Evolutionary conservation across 2,888 invertebrate species (phyloP), one percentile per base, ranked within the genome.

Genomic region (Crematogaster levior): DNA sequence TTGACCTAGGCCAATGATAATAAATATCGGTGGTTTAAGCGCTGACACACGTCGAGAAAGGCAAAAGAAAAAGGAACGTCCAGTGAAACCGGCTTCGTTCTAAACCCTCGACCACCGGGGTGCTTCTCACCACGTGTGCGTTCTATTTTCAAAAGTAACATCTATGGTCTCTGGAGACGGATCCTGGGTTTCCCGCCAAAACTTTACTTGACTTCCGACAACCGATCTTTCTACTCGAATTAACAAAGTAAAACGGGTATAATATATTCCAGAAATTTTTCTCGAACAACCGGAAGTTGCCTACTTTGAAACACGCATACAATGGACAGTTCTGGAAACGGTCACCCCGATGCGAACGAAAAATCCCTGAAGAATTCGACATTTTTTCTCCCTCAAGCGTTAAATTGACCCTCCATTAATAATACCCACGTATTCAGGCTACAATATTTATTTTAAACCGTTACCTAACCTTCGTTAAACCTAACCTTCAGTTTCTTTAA

Each of bases 1-100:
- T 88, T 88, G 88, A 88, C 88, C 88, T 84, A 88, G 88, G 88
- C 80, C 88, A 85, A 82, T 81, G 81, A 88, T 88, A 88, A 88
- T 88, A 88, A 88, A 86, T 88, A 79, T 77, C 63, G 53, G 53
- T 60, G 68, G 73, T 72, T 80, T 77, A 65, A 70, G 70, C 72
- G 65, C 63, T 63, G 56, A 72, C 82, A 60, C 66, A 27, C 63
- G 60, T 12, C 10, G 51, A 34, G 48, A 46, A 58, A 27, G 60
- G 12, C 18, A 43, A 10, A 34, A 7, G 6, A 6, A 18, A 15
- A n/a, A 51, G 72, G 75, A 70, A 82, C 73, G 10, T 9, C 46
- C 58, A 18, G 63, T 60, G 77, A 84, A 88, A 88, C 84, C 83
- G 83, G 84, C 87, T 83, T 73, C 72, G 65, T 60, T 74, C 79